A percentile compares a stretch with the other conserved stretches of the same genome.
Conservation (phyloP, 2,113 vertebrate genomes). For the Pogonocichla stellata region DNA sequence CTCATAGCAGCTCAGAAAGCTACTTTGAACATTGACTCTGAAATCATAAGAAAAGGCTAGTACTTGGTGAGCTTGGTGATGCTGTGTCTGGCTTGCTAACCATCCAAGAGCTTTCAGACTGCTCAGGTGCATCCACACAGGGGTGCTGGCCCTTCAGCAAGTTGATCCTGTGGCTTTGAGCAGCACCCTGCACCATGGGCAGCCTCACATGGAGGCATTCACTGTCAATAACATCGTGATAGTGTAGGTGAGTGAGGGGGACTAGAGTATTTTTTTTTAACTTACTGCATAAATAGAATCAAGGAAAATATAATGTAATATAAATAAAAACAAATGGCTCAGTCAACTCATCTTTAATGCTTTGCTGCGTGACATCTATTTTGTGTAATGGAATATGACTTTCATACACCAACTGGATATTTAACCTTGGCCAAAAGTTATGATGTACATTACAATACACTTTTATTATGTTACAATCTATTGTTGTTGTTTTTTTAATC, state of each 20-base stretch:
- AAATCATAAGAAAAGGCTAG: not conserved
- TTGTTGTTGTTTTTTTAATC: conserved; percentile 82
- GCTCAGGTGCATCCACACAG: not conserved
- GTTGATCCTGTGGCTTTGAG: not conserved
- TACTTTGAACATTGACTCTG: not conserved
- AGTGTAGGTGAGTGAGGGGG: not conserved
- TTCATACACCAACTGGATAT: conserved; percentile 80
- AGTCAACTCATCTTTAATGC: conserved; percentile 77
- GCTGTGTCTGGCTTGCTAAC: not conserved
- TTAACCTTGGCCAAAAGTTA: conserved; percentile 85
- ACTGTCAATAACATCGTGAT: not conserved
- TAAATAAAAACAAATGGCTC: conserved; percentile 78
- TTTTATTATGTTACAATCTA: conserved; percentile 83
- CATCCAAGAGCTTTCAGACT: accelerated
- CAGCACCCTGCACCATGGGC: not conserved
- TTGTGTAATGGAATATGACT: conserved; percentile 79
- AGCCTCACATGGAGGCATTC: not conserved
- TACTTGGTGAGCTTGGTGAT: accelerated
- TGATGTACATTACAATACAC: conserved; percentile 80
- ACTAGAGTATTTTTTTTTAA: not conserved
- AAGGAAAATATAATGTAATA: conserved; percentile 73
- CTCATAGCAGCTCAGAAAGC: not conserved
- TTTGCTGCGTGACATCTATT: conserved; percentile 73
- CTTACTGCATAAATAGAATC: conserved; percentile 49
- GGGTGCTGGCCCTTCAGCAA: not conserved